Conservation (phyloP, 2,888 invertebrate species). For the Physocephala rufipes region DNA sequence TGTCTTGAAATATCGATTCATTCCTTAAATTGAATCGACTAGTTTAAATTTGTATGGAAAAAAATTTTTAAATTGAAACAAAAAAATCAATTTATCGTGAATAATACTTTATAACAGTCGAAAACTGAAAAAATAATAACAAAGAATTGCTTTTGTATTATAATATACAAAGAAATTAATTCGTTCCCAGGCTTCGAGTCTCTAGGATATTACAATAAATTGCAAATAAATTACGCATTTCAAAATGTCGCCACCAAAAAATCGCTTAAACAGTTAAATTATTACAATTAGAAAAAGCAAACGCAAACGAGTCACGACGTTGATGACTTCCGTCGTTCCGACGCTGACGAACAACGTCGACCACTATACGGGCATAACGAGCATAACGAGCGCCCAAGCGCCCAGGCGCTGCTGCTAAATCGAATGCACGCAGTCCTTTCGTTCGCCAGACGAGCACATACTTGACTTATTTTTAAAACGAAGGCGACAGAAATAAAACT, state of each 20-base stretch:
- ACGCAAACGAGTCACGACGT: conserved; percentile 4
- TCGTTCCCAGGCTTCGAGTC: conserved; percentile 31
- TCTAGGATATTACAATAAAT: conserved; percentile 24
- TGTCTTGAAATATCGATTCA: too few relatives aligned
- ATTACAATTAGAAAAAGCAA: conserved; percentile 38
- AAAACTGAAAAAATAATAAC: not conserved
- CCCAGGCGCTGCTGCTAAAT: too few relatives aligned
- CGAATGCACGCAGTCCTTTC: not conserved
- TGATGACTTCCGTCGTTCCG: conserved; percentile 23
- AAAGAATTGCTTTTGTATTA: too few relatives aligned
- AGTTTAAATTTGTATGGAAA: too few relatives aligned
- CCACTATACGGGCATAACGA: too few relatives aligned
- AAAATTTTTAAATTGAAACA: too few relatives aligned
- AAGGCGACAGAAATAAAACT: conserved; percentile 20
- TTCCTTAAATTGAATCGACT: too few relatives aligned
- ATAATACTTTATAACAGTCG: not conserved
- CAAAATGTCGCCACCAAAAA: conserved; percentile 37
- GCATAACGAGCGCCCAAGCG: too few relatives aligned
- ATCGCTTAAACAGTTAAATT: conserved; percentile 41
- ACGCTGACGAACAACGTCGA: not conserved
- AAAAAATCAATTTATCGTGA: not conserved
- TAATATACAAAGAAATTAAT: too few relatives aligned
- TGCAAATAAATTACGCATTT: conserved; percentile 38
- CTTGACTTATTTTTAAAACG: conserved; percentile 33
- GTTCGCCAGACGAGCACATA: conserved; percentile 27